Base-by-base conservation (phyloP, 2,888 invertebrate genomes). In the Girardia tigrina region DNA sequence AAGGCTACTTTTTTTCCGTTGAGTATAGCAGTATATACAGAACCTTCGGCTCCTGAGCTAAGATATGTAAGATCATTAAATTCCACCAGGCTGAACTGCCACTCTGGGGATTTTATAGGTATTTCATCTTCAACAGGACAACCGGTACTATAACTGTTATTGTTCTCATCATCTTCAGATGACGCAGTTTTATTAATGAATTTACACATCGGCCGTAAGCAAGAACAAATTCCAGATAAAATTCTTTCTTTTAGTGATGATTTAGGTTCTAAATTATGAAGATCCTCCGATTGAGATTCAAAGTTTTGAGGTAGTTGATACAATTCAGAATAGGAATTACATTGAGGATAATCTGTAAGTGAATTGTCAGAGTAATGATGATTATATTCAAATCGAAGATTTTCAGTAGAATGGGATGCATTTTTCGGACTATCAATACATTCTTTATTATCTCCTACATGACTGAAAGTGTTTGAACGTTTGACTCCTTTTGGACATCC, bases 11-110 rank as follows among this genome's bases (percentile, higher is more conserved):
- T 89, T 83, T 91, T 90, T 4, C 81, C 81, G 88, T 88, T 77
- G 23, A 92, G 86, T 80, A 88, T 89, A 0, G 94, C 95, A 75
- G 90, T 89, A 85, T 91, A 95, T 0, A 97, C 95, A 0, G 92
- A 91, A 2, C 95, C 95, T 84, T 97, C 95, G 2, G 94, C 94
- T 0, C 97, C 97, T 77, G 92, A 90, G 0, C 94, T 95, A 75
- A 97, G 85, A 89, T 91, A 95, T 80, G 90, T 88, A 75, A 95
- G 86, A 80, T 93, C 91, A 74, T 88, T 90, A 78, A 97, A 56
- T 56, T 4, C 56, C 4, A 56, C 56, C n/a, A 56, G 23, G 23
- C 56, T 56, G n/a, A 56, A 56, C 23, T 56, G 56, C 56, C 56
- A 56, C n/a, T 56, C 56, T 16, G n/a, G 6, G 23, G 56, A 56